phyloP scores from a whole-genome alignment of 2,113 vertebrate species.

The Copsychus sechellarum region DNA sequence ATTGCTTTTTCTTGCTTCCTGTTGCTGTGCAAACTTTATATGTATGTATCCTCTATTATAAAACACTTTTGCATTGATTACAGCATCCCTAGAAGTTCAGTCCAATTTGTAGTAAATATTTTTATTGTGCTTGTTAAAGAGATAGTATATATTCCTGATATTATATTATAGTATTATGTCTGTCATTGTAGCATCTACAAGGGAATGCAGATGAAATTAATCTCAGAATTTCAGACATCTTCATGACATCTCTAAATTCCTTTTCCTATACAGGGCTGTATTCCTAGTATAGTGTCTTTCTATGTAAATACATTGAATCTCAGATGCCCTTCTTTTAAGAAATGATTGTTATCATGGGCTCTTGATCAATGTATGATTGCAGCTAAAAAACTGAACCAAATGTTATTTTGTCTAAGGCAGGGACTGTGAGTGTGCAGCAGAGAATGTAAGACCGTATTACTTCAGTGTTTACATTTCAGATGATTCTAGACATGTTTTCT shows the following conservation, averaged over 20 bases:
- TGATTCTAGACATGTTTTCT: neutral
- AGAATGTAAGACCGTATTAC: neutral
- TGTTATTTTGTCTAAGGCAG: neutral
- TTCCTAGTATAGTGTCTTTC: neutral
- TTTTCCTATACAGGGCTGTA: neutral
- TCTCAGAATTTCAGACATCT: neutral
- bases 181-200: neutral
- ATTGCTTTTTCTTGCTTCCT: neutral
- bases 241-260: neutral
- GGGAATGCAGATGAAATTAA: neutral
- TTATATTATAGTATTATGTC: neutral
- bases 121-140: neutral
- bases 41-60: fast-evolving
- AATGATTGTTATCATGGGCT: neutral
- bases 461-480: neutral
- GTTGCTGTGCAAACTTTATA: neutral
- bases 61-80: neutral
- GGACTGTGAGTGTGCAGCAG: neutral
- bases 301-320: neutral
- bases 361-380: neutral
- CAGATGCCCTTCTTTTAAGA: neutral
- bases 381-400: neutral
- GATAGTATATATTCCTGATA: neutral
- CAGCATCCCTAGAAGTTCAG: neutral
- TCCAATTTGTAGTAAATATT: neutral